Conservation (phyloP, 2,888 invertebrate genomes). For the Tanypteryx hageni region DNA sequence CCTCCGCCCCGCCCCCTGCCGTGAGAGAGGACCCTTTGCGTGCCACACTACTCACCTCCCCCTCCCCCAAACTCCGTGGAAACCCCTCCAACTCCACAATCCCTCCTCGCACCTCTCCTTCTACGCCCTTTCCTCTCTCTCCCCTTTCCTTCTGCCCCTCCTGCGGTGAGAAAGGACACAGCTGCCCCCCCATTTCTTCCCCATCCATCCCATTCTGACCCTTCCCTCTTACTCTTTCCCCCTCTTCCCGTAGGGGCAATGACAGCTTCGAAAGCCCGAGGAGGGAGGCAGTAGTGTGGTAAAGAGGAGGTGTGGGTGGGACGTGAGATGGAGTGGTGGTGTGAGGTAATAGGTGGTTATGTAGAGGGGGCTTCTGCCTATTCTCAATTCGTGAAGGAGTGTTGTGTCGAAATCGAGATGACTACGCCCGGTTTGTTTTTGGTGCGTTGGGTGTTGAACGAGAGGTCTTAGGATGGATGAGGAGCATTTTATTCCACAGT, state of each 20-base stretch:
- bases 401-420: neutral
- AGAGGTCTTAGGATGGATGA: no score
- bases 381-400: neutral
- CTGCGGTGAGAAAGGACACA: constrained; percentile 33
- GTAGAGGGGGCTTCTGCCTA: neutral
- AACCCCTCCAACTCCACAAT: constrained; percentile 6
- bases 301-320: neutral
- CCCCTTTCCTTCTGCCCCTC: neutral
- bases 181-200: neutral
- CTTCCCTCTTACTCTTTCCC: no score
- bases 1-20: neutral
- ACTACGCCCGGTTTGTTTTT: neutral
- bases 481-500: neutral
- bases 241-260: neutral
- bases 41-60: neutral
- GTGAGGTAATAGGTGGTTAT: no score
- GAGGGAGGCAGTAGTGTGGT: neutral
- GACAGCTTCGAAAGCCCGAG: constrained; percentile 6
- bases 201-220: no score
- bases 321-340: neutral
- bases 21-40: constrained; percentile 25
- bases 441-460: neutral
- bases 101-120: neutral
- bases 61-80: neutral
- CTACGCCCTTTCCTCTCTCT: no score